These are phyloP conservation scores for Lycaena phlaeas DNA, from an alignment of 2,888 invertebrate genomes.

Conservation along the genomic window DNA sequence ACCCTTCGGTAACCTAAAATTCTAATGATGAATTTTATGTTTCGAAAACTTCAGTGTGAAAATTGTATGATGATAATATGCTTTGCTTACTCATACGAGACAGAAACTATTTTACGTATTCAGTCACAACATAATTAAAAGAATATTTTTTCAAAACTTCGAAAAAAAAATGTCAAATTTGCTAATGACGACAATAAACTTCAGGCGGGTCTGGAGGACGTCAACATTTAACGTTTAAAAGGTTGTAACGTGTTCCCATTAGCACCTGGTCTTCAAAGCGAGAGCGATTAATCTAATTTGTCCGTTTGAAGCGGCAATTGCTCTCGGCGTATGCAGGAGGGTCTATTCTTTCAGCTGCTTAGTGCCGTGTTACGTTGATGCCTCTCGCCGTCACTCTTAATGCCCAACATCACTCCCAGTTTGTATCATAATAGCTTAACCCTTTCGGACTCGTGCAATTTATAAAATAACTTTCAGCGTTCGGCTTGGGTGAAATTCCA, in stretches of 20 bases:
- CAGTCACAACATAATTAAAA: too few species aligned
- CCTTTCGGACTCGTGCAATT: slow-evolving; percentile 8
- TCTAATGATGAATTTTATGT: too few species aligned
- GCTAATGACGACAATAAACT: slow-evolving; percentile 12
- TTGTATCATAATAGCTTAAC: slow-evolving; percentile 19
- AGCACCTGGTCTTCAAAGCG: slow-evolving; percentile 51
- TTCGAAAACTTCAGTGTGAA: too few species aligned
- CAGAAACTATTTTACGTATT: too few species aligned
- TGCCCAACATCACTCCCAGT: slow-evolving; percentile 40
- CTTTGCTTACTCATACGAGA: too few species aligned
- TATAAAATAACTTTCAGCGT: not conserved
- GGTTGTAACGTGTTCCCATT: slow-evolving; percentile 47
- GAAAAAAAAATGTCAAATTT: too few species aligned
- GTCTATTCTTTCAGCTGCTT: slow-evolving; percentile 31
- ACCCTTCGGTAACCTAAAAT: too few species aligned
- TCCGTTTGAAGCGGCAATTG: slow-evolving; percentile 51
- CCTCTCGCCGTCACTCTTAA: slow-evolving; percentile 34
- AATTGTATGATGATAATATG: too few species aligned
- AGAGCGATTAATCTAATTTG: slow-evolving; percentile 61
- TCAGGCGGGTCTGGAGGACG: slow-evolving; percentile 20
- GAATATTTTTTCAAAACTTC: too few species aligned
- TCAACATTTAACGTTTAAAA: slow-evolving; percentile 36
- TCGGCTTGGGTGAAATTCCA: too few species aligned
- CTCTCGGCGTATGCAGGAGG: slow-evolving; percentile 33
- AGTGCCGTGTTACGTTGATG: slow-evolving; percentile 24